Evolutionary conservation across 2,888 invertebrate species (phyloP).

Genomic region (Blastobasis lacticolella): DNA sequence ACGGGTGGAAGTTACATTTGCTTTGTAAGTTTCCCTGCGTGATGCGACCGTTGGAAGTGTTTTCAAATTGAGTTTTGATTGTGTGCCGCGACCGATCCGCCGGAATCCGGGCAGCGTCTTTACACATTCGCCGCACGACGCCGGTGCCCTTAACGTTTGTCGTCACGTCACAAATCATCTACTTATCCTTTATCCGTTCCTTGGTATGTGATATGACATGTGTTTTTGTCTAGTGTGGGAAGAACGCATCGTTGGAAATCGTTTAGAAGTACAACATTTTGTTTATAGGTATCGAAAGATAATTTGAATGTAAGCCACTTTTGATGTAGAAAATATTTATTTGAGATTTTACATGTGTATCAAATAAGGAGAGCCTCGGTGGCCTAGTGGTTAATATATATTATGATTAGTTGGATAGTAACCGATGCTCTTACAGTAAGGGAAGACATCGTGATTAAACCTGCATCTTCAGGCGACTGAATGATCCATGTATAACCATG

Average conservation of each 20-base stretch:
- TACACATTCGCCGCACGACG: constrained; percentile 55
- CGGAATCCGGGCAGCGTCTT: constrained; percentile 42
- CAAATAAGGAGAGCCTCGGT: too few species aligned
- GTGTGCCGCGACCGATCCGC: constrained; percentile 37
- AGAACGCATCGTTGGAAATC: background rate
- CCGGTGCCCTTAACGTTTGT: constrained; percentile 33
- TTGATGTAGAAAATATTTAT: too few species aligned
- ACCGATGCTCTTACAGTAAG: too few species aligned
- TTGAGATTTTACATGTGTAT: too few species aligned
- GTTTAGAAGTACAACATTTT: background rate
- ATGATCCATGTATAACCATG: too few species aligned
- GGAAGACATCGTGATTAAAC: too few species aligned
- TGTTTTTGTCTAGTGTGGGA: background rate
- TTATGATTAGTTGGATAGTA: too few species aligned
- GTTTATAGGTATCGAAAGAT: too few species aligned
- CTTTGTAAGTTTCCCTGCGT: constrained; percentile 24
- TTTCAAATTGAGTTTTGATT: constrained; percentile 61
- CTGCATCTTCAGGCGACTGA: too few species aligned
- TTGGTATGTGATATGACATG: constrained; percentile 6
- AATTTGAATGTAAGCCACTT: too few species aligned
- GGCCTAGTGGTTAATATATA: too few species aligned
- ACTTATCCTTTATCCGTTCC: constrained; percentile 38
- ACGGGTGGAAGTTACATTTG: background rate
- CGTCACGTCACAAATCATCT: constrained; percentile 47
- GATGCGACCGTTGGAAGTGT: constrained; percentile 53